phyloP scores from a whole-genome alignment of 2,113 vertebrate genomes.

The Centropus unirufus region DNA sequence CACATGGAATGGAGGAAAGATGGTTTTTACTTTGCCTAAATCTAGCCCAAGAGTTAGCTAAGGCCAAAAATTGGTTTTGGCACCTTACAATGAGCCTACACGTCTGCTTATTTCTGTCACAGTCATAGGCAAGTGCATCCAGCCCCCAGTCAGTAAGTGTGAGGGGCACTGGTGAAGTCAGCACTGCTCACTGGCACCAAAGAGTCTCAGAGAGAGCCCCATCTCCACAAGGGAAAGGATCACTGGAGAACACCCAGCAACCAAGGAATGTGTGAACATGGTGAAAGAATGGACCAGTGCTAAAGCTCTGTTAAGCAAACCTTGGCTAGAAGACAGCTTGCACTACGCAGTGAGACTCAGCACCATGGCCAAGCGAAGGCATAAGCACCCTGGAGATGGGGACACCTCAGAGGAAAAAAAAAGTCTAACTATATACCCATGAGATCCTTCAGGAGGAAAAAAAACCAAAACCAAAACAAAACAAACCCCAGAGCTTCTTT shows the following conservation, averaged over 20 bases:
- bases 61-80: background rate
- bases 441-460: background rate
- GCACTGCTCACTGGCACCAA: background rate
- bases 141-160: background rate
- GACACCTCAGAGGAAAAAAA: background rate
- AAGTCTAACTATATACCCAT: background rate
- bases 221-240: background rate
- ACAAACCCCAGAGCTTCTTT: background rate
- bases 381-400: background rate
- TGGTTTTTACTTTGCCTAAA: background rate
- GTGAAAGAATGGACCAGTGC: background rate
- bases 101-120: background rate
- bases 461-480: background rate
- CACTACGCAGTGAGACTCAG: background rate
- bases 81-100: background rate
- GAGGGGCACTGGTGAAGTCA: background rate
- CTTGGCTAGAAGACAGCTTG: background rate
- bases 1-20: background rate
- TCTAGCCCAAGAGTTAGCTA: background rate
- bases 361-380: background rate
- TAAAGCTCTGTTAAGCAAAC: background rate
- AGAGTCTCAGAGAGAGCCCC: background rate
- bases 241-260: background rate
- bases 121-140: background rate
- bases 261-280: background rate